Conservation (phyloP, 2,113 vertebrate genomes). For the Larimichthys polyactis region DNA sequence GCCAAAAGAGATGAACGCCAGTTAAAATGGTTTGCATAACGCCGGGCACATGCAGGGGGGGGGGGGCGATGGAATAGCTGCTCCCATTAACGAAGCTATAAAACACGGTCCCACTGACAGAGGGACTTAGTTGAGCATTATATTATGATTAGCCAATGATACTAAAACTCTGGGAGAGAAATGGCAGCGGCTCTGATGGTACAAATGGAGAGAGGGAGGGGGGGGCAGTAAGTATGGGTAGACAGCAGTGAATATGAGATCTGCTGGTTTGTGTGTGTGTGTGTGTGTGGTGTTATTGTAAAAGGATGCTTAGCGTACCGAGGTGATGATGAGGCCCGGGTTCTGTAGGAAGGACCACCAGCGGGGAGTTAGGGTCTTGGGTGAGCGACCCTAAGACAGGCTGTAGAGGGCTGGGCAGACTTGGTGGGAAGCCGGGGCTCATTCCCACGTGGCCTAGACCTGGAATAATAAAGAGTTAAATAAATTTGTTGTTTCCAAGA, state of each 20-base stretch:
- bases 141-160: slow-evolving; percentile 83
- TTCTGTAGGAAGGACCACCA: slow-evolving; percentile 95
- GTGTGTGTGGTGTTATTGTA: neutral
- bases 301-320: slow-evolving; percentile 78
- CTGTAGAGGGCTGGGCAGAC: slow-evolving; percentile 91
- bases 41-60: slow-evolving; percentile 67
- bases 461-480: slow-evolving; percentile 61
- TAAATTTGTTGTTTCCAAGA: neutral
- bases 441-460: slow-evolving; percentile 93
- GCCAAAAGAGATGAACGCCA: slow-evolving; percentile 68
- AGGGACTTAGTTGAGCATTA: slow-evolving; percentile 82
- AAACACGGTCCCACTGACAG: slow-evolving; percentile 78
- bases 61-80: slow-evolving; percentile 67
- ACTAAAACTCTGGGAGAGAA: slow-evolving; percentile 77
- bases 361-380: slow-evolving; percentile 91
- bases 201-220: slow-evolving; percentile 42
- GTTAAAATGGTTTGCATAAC: slow-evolving; percentile 77
- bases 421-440: slow-evolving; percentile 90
- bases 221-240: slow-evolving; percentile 26
- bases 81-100: slow-evolving; percentile 81
- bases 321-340: slow-evolving; percentile 91
- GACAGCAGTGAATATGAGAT: slow-evolving; percentile 25
- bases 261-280: slow-evolving; percentile 18
- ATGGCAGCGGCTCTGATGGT: slow-evolving; percentile 43
- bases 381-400: slow-evolving; percentile 91